Base-by-base conservation (phyloP, 1,140 invertebrate species). In the Aphis craccivora region DNA sequence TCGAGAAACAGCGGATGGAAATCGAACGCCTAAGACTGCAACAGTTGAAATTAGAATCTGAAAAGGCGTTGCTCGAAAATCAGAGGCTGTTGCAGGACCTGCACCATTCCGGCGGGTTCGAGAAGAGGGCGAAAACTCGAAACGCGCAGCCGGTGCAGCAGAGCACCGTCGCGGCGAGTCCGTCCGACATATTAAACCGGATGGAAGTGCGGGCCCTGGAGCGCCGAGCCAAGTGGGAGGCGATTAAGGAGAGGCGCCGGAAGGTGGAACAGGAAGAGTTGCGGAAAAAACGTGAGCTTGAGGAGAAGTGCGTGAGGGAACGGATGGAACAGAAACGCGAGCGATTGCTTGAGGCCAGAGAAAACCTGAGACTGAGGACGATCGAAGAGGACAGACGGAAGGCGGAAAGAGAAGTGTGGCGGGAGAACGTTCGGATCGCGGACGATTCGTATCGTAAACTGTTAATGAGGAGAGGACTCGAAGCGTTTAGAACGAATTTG, bases 301-400 rank as follows among this genome's bases (percentile, higher is more conserved):
- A 94, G 48, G 83, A 91, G 37, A 94, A 92, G 25, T 60, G 67
- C 8, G 6, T 35, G 43, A 91, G 51, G 25, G 93, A 94, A 94
- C 67, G 92, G 76, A 91, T 91, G 90, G 90, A 88, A 37, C 45
- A 35, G 30, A 92, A 86, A 67, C 76, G 90, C 18, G 51, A 87
- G 84, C 45, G 48, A 7, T 43, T 94, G 76, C 51, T 91, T 5
- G 93, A 92, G 40, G 90, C 67, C 11, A 76, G 90, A 48, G 93
- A 94, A 37, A 94, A 94, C 23, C 8, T 87, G 18, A 87, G 45
- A 37, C 9, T 67, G 35, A 91, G 87, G 48, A 86, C 25, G 20
- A 91, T 86, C 8, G 40, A 91, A 67, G 93, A 94, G 37, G 37
- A 25, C 25, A 92, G 48, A 40, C 51, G 67, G 76, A 48, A 91